These are phyloP conservation scores for Pteropus rufus DNA, from an alignment of 2,797 vertebrate species.

Conservation along the genomic window DNA sequence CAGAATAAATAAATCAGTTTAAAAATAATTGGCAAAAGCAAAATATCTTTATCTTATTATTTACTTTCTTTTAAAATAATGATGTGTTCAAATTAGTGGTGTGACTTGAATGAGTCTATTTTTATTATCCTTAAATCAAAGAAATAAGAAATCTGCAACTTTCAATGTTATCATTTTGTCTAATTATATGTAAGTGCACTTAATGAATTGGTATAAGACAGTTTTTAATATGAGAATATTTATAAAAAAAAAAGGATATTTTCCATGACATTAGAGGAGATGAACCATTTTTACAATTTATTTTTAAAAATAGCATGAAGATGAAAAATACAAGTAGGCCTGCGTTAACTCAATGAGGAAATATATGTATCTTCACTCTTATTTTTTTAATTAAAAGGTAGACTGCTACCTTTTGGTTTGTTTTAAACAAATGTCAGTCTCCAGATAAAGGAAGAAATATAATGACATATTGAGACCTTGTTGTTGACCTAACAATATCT, in stretches of 20 bases:
- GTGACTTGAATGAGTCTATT: not conserved
- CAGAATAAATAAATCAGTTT: not conserved
- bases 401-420: not conserved
- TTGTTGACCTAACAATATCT: not conserved
- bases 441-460: not conserved
- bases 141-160: not conserved
- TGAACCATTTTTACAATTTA: constrained; percentile 3
- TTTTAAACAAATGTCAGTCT: not conserved
- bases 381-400: constrained; percentile 8
- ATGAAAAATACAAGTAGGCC: not conserved
- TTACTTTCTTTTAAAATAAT: constrained; percentile 14
- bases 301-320: not conserved
- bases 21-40: constrained; percentile 34
- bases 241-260: not conserved
- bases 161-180: not conserved
- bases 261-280: not conserved
- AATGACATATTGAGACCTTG: not conserved
- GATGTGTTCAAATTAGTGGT: not conserved
- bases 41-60: constrained; percentile 1
- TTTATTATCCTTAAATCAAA: constrained; percentile 21
- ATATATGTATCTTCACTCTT: not conserved
- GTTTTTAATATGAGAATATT: not conserved
- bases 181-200: not conserved
- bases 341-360: not conserved
- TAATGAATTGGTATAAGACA: not conserved